phyloP scores from a whole-genome alignment of 1,140 invertebrate species.

The Panagrolaimus sp. region DNA sequence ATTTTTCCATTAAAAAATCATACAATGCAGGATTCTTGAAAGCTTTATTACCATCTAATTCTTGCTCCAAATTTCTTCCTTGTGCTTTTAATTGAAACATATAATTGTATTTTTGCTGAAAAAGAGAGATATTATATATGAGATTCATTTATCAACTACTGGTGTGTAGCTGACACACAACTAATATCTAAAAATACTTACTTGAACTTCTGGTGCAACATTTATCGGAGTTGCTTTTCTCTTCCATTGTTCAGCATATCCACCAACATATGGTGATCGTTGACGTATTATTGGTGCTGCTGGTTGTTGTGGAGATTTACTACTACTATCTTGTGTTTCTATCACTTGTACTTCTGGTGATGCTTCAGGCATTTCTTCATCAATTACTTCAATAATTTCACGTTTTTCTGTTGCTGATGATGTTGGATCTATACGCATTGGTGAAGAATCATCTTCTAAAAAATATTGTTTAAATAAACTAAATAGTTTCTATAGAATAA shows the following conservation, averaged over 20 bases:
- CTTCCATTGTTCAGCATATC: slow-evolving; percentile 10
- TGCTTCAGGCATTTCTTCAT: not conserved
- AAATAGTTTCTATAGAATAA: not conserved
- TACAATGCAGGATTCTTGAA: not conserved
- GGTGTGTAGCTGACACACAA: no score
- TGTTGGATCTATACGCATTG: not conserved
- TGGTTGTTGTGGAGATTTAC: not conserved
- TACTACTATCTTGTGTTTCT: not conserved
- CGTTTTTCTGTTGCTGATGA: not conserved
- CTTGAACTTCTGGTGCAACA: not conserved
- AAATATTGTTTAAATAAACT: not conserved
- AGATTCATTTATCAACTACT: no score
- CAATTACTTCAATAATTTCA: not conserved
- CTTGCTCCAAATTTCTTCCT: not conserved
- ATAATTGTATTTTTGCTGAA: not conserved
- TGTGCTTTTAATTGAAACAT: not conserved
- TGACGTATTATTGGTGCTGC: not conserved
- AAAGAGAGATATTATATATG: not conserved
- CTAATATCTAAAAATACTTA: not conserved
- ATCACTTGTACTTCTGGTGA: not conserved
- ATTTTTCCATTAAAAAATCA: not conserved
- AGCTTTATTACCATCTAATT: not conserved
- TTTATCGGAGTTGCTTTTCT: not conserved
- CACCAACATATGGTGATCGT: not conserved
- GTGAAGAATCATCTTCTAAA: not conserved